Base-by-base conservation (phyloP, 2,797 vertebrate species). In the Halcyon chelicuti region DNA sequence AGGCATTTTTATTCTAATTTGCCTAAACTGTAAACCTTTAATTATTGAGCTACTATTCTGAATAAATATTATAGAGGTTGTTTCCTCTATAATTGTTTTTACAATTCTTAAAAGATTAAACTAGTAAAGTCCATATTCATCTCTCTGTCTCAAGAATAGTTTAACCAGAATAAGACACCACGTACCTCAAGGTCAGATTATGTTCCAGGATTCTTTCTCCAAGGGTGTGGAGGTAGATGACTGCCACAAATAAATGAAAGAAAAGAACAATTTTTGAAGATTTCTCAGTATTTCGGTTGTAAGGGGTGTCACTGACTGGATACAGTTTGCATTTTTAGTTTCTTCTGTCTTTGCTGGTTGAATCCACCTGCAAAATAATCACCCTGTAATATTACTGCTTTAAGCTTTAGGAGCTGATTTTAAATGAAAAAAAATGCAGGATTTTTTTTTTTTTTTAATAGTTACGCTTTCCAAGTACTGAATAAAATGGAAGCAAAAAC, bases 21-120 rank as follows among this genome's bases (percentile, higher is more conserved):
- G 72, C 65, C n/a, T 51, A 57, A 60, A 66, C 16, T 31, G 44
- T 72, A 90, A 65, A 68, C 25, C 12, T 87, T 87, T 35, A 80
- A 42, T 92, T 89, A 85, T 28, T 80, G 49, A 80, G 40, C 44
- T 88, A 42, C 46, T 96, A 62, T 88, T 91, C 75, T 75, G 65
- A 80, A 85, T 88, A 80, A 74, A 85, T 91, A 91, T 65, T 86
- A 83, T 22, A 91, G 29, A 65, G 29, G 2, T 47, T 76, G 5
- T 90, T 94, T 91, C 44, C 33, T 93, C 44, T 77, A 22, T 21
- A 80, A 29, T 71, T 74, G 5, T 86, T 88, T 94, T 74, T n/a
- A 44, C 74, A 87, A 67, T 80, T 79, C 52, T 80, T 67, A 39
- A 42, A 82, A 73, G 15, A 44, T 62, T 3, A 61, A 68, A 62